These are phyloP conservation scores for Lucinisca nassula DNA, from an alignment of 2,888 invertebrate genomes.

Conservation along the genomic window DNA sequence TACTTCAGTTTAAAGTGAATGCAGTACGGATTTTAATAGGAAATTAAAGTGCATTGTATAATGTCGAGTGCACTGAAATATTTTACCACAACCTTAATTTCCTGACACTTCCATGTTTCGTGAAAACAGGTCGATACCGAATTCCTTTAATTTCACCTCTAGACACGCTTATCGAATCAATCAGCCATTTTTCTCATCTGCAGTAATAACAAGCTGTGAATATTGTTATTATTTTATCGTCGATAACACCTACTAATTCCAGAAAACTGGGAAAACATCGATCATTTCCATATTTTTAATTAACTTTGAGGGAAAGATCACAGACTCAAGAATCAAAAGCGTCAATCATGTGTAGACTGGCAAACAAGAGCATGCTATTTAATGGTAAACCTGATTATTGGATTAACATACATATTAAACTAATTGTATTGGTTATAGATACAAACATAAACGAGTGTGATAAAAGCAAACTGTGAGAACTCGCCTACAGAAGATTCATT, in stretches of 20 bases:
- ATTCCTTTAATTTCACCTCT: neutral
- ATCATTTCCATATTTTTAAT: constrained; percentile 19
- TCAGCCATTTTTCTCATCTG: constrained; percentile 1
- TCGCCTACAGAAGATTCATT: too few relatives aligned
- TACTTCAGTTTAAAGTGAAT: too few relatives aligned
- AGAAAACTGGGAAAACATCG: neutral
- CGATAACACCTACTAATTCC: neutral
- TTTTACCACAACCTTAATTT: too few relatives aligned
- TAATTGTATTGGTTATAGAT: too few relatives aligned
- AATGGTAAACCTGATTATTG: neutral
- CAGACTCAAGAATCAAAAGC: neutral
- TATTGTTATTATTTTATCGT: constrained; percentile 10
- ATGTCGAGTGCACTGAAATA: too few relatives aligned
- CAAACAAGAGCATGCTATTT: constrained; percentile 4
- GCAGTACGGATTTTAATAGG: too few relatives aligned
- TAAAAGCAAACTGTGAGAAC: too few relatives aligned
- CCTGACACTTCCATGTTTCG: neutral
- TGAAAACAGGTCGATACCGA: neutral
- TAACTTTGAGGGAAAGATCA: constrained; percentile 1
- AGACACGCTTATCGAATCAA: constrained; percentile 13
- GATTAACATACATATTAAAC: too few relatives aligned
- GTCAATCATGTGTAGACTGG: neutral
- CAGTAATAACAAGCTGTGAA: constrained; percentile 1
- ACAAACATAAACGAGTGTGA: too few relatives aligned
- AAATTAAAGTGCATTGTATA: neutral